Base-by-base conservation (phyloP, 1,140 invertebrate genomes). In the Drosophila littoralis region DNA sequence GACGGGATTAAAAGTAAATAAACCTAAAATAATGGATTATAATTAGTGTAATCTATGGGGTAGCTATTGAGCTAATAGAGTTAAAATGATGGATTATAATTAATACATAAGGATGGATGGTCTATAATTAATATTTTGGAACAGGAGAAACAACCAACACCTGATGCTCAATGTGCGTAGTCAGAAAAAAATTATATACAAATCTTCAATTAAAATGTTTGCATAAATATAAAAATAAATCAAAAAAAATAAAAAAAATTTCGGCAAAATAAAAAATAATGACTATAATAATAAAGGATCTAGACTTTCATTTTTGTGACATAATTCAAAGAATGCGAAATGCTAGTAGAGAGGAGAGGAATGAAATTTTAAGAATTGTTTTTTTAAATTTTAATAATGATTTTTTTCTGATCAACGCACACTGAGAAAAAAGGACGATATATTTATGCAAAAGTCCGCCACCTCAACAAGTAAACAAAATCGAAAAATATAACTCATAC, bases 401-500 rank as follows among this genome's bases (percentile, higher is more conserved):
- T 28, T 28, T 2, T 10, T 38, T 10, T 38, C 36, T 40, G 46
- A 50, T 12, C 10, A 48, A 28, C 6, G 17, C 45, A 22, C 17
- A 48, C 22, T 46, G 45, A 15, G 9, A 51, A 7, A 51, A 51
- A 15, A 36, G 17, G 3, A 3, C 10, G 7, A 40, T 0, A 40
- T 40, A 40, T 28, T 28, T 40, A 12, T 12, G 2, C 38, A 12
- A 40, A 40, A 40, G 38, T 50, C 78, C 79, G 2, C 51, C 77
- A 80, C 55, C 81, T 50, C 40, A n/a, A 46, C 12, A 63, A 9
- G n/a, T 51, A 6, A 65, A 5, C 17, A 28, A n/a, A 40, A 52
- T 15, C 13, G 15, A 5, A 22, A 64, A 67, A 46, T 48, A 12
- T 57, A 17, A 55, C n/a, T 72, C 79, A 80, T 86, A 86, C 83